Evolutionary conservation across 1,140 invertebrate species (phyloP).

Genomic region (Drosophila varians): DNA sequence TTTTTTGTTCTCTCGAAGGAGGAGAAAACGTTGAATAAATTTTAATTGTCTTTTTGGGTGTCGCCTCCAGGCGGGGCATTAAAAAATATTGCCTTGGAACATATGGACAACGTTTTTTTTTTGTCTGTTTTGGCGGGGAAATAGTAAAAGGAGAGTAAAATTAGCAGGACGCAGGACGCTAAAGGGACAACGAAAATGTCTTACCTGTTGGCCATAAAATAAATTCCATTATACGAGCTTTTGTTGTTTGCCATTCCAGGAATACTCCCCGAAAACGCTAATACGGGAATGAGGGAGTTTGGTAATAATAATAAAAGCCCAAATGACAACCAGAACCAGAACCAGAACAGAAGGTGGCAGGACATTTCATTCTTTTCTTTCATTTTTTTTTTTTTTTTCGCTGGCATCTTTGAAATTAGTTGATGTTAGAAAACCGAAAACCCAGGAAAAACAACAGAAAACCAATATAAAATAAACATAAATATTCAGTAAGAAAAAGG

Average conservation of each 20-base stretch:
- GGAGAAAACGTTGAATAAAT: slow-evolving; percentile 75
- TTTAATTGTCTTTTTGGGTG: slow-evolving; percentile 68
- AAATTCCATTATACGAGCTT: slow-evolving; percentile 75
- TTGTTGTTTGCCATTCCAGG: slow-evolving; percentile 28
- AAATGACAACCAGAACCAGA: slow-evolving; percentile 41
- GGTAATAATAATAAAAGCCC: slow-evolving; percentile 59
- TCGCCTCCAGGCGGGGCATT: slow-evolving; percentile 66
- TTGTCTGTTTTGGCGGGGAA: slow-evolving; percentile 12
- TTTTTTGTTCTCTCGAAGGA: slow-evolving; percentile 22
- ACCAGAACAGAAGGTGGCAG: not conserved
- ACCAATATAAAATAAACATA: slow-evolving; percentile 15
- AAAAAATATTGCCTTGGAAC: slow-evolving; percentile 65
- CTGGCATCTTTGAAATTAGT: slow-evolving; percentile 5
- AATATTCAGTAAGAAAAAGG: slow-evolving; percentile 4
- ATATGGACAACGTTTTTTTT: slow-evolving; percentile 56
- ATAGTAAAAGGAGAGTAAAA: slow-evolving; percentile 74
- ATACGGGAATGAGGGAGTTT: not conserved
- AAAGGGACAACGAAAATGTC: slow-evolving; percentile 70
- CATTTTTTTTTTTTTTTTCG: not conserved
- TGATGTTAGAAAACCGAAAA: slow-evolving; percentile 9
- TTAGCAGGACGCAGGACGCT: slow-evolving; percentile 56
- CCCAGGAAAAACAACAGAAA: slow-evolving; percentile 9
- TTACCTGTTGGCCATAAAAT: slow-evolving; percentile 81
- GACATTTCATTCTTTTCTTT: not conserved
- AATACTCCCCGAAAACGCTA: not conserved